Evolutionary conservation across 2,797 vertebrate genomes (phyloP).

Genomic region (Synaphobranchus kaupii): DNA sequence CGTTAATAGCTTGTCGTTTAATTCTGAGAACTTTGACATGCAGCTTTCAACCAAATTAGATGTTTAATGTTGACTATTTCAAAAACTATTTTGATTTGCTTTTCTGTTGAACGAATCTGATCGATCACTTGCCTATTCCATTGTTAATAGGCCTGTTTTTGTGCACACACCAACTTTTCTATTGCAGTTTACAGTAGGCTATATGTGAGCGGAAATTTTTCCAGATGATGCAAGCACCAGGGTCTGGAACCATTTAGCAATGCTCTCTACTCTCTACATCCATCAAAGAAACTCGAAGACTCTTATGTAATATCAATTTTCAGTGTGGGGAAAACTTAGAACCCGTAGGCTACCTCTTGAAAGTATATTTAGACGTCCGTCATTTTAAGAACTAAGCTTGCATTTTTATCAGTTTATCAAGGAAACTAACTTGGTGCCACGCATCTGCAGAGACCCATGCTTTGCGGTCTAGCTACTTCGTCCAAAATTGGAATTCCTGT

Average conservation of each 20-base stretch:
- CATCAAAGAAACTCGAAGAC: slow-evolving; percentile 67
- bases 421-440: neutral
- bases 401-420: neutral
- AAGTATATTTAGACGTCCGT: neutral
- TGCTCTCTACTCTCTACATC: slow-evolving; percentile 33
- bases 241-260: slow-evolving; percentile 61
- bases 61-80: neutral
- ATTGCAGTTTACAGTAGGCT: neutral
- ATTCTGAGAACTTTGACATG: neutral
- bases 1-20: neutral
- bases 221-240: slow-evolving; percentile 64
- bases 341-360: neutral
- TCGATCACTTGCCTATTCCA: neutral
- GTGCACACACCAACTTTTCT: neutral
- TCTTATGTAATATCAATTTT: slow-evolving; percentile 71
- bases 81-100: neutral
- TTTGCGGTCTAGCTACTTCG: neutral
- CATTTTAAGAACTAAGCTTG: neutral
- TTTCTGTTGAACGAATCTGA: neutral
- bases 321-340: slow-evolving; percentile 69
- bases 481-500: neutral
- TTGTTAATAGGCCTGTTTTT: neutral
- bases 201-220: slow-evolving; percentile 41
- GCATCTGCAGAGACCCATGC: neutral
- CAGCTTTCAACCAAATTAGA: neutral